Evolutionary conservation across 2,797 vertebrate genomes (phyloP), one percentile per base, ranked within the genome.

Genomic region (Sebastes goodei): DNA sequence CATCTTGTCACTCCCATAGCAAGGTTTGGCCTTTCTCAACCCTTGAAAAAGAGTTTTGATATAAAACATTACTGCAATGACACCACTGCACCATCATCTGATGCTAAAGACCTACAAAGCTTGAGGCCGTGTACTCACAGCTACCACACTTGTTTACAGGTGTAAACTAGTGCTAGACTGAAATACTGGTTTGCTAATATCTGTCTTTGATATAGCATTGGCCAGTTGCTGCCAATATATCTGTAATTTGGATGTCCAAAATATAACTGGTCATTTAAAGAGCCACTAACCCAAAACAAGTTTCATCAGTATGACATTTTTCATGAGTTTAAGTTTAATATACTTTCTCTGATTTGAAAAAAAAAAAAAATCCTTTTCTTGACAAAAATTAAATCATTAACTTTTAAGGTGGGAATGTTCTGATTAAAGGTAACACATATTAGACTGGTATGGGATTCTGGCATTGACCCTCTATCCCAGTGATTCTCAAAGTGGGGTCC

Each of bases 1-100:
- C 23, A 73, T 88, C 85, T 80, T 67, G 80, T 86, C 84, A 81
- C 76, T 90, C 69, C 82, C 68, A 77, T 56, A 80, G 85, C 71
- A 79, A 77, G 68, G 59, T 78, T 75, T 72, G 80, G 88, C 80
- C 78, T 84, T 80, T 83, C 76, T 75, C 69, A 80, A 86, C 80
- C 80, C 67, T 64, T 57, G 49, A 76, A 83, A 85, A 68, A 4
- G 29, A 73, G 30, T 64, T 74, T 86, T 55, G 55, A 53, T 29
- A 33, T 78, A 35, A 89, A 78, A 71, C 23, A 53, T 67, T 20
- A 20, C 32, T 33, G 65, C 62, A 76, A 10, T 52, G 72, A 83
- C 33, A 61, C n/a, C 25, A 23, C 30, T 67, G 74, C 72, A 25
- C 42, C n/a, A 35, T 35, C 38, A 64, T 78, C 56, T 74, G 35